Percentiles rank a stretch among this genome's conserved stretches.
These are phyloP conservation scores for Sympetrum striolatum DNA, from an alignment of 2,888 invertebrate species.

Conservation along the genomic window DNA sequence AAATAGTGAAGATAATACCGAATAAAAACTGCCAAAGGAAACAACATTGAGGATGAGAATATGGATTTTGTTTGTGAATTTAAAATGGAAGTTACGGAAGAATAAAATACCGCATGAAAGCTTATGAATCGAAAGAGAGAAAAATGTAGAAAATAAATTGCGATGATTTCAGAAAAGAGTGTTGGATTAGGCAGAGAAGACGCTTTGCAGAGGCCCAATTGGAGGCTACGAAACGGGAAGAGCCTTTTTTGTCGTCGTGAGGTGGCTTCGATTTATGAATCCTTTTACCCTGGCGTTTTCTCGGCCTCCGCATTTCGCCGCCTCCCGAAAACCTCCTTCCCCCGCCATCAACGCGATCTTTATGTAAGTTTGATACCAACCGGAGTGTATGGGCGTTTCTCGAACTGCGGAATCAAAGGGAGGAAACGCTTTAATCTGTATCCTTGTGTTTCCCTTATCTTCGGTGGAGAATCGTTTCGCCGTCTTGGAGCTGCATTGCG, in stretches of 20 bases:
- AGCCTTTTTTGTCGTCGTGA: constrained; percentile 27
- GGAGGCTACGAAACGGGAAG: background rate
- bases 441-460: background rate
- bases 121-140: background rate
- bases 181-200: background rate
- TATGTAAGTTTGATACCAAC: background rate
- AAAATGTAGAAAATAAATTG: background rate
- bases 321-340: background rate
- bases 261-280: constrained; percentile 34
- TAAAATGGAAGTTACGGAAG: background rate
- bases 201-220: background rate
- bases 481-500: too few species aligned
- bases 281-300: constrained; percentile 16
- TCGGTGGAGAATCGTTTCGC: too few species aligned
- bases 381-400: background rate
- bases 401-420: background rate
- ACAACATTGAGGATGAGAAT: background rate
- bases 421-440: background rate
- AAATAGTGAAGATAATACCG: background rate
- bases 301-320: background rate
- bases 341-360: background rate
- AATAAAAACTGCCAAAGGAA: background rate
- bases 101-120: background rate
- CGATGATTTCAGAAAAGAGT: background rate
- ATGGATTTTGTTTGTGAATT: too few species aligned